Conservation (phyloP, 2,797 vertebrate species). For the Mus minutoides region DNA sequence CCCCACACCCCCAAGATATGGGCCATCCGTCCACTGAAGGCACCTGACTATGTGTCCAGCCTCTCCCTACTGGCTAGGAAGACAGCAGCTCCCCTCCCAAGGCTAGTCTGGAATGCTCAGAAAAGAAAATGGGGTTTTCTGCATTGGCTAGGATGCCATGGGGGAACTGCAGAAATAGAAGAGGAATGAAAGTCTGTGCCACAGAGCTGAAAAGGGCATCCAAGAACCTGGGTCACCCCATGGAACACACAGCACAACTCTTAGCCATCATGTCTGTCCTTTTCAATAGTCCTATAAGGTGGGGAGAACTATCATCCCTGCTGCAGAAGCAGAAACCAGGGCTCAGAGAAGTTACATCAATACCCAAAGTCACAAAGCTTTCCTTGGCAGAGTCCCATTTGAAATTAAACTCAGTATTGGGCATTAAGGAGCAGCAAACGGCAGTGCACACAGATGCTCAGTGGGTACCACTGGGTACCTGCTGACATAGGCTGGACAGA, state of each 20-base stretch:
- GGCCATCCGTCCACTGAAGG: conserved; percentile 25
- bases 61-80: background rate
- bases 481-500: background rate
- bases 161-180: background rate
- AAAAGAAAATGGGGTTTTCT: conserved; percentile 20
- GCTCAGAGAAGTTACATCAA: background rate
- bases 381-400: background rate
- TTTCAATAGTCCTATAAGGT: background rate
- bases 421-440: background rate
- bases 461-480: rapidly evolving
- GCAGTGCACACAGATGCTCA: background rate
- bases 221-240: too few relatives aligned
- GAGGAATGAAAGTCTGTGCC: background rate
- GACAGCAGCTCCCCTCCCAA: background rate
- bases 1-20: background rate
- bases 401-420: background rate
- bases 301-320: background rate
- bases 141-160: background rate
- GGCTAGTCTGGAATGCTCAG: conserved; percentile 17
- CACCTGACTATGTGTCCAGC: background rate
- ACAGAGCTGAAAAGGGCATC: background rate
- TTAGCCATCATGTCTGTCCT: background rate
- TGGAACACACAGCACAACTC: background rate
- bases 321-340: background rate
- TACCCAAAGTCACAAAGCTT: conserved; percentile 9